Evolutionary conservation across 2,888 invertebrate genomes (phyloP).

Genomic region (Latrodectus elegans): DNA sequence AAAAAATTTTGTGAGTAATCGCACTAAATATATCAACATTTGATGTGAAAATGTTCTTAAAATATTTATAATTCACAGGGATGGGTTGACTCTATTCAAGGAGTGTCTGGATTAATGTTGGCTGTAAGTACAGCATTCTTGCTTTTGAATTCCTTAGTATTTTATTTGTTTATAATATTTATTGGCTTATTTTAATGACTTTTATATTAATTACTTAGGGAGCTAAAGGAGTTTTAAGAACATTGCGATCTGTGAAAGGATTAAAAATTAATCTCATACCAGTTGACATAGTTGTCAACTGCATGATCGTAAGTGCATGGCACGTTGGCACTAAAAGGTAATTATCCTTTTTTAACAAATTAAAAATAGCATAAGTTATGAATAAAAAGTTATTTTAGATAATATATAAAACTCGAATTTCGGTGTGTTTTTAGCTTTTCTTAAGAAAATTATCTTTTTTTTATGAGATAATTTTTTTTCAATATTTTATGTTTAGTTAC

Average conservation of each 20-base stretch:
- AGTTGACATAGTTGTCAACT: slow-evolving; percentile 92
- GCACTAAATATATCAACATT: not conserved
- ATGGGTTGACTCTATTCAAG: slow-evolving; percentile 61
- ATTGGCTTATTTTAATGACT: not conserved
- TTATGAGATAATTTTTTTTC: too few relatives aligned
- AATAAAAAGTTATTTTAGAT: too few relatives aligned
- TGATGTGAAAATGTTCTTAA: not conserved
- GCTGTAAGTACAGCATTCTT: slow-evolving; percentile 39
- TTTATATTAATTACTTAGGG: slow-evolving; percentile 32
- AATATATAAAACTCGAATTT: too few relatives aligned
- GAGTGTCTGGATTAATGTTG: slow-evolving; percentile 47
- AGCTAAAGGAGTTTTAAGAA: slow-evolving; percentile 55
- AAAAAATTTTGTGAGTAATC: too few relatives aligned
- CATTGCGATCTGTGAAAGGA: slow-evolving; percentile 31
- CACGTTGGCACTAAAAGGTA: slow-evolving; percentile 79
- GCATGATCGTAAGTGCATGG: slow-evolving; percentile 90
- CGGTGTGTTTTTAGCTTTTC: too few relatives aligned
- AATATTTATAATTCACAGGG: slow-evolving; percentile 39
- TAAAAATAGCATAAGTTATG: not conserved
- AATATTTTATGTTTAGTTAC: too few relatives aligned
- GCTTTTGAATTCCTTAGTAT: not conserved
- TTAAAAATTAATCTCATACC: slow-evolving; percentile 84
- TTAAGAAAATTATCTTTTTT: too few relatives aligned
- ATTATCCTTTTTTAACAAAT: not conserved
- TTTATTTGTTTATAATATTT: not conserved